Conservation (phyloP, 2,888 invertebrate species). For the Caenorhabditis sp. region DNA sequence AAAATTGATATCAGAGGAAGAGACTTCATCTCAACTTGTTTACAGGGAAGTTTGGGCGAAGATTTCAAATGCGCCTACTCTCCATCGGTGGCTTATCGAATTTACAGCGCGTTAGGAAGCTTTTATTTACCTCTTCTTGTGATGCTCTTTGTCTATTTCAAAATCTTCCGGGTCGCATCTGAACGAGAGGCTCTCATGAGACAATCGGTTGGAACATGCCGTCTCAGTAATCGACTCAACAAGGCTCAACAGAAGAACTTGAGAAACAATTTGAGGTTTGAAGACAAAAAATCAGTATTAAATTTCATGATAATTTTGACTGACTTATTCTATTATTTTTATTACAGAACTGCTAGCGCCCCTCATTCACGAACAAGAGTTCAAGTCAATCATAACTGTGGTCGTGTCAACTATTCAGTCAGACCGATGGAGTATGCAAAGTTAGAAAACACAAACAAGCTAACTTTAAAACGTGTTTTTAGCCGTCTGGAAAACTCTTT, state of each 20-base stretch:
- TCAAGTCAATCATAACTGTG: slow-evolving; percentile 69
- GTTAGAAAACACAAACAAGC: slow-evolving; percentile 25
- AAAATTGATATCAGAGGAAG: too few relatives aligned
- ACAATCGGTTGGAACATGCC: slow-evolving; percentile 81
- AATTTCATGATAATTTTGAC: too few relatives aligned
- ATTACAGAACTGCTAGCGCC: slow-evolving; percentile 72
- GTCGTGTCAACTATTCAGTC: slow-evolving; percentile 74
- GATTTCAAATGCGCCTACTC: slow-evolving; percentile 81
- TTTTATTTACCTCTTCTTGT: slow-evolving; percentile 84
- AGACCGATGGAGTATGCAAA: slow-evolving; percentile 71
- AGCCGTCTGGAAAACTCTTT: slow-evolving; percentile 56
- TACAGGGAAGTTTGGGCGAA: slow-evolving; percentile 24
- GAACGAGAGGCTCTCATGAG: slow-evolving; percentile 82
- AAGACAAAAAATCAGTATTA: slow-evolving; percentile 20
- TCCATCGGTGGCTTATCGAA: slow-evolving; percentile 82
- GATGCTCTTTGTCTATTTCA: slow-evolving; percentile 84
- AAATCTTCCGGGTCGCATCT: slow-evolving; percentile 82
- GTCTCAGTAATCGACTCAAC: slow-evolving; percentile 78
- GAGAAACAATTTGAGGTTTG: slow-evolving; percentile 66
- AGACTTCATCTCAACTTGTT: too few relatives aligned
- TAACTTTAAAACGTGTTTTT: slow-evolving; percentile 16
- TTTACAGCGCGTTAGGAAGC: slow-evolving; percentile 84
- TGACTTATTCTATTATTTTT: too few relatives aligned
- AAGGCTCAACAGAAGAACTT: slow-evolving; percentile 73
- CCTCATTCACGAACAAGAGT: slow-evolving; percentile 71